Evolutionary conservation across 2,797 vertebrate species (phyloP).

Genomic region (Sebastes steindachneri): DNA sequence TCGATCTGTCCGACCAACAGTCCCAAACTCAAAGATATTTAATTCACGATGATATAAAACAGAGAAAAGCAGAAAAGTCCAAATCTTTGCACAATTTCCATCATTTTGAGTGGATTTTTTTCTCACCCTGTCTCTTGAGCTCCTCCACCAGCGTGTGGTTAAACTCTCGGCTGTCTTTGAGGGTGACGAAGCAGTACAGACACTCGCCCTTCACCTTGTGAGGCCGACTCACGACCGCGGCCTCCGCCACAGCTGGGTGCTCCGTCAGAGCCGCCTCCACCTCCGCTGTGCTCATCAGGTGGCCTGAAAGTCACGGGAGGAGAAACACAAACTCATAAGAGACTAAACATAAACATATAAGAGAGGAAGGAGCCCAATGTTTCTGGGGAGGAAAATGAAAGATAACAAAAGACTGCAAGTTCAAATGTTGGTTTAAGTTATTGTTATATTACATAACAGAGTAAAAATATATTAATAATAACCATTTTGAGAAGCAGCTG

Average conservation of each 20-base stretch:
- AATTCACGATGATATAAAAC: no score
- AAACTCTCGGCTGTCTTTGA: slow-evolving; percentile 82
- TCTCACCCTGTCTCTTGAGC: slow-evolving; percentile 83
- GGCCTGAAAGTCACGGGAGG: slow-evolving; percentile 68
- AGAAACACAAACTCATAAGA: background rate
- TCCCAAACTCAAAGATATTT: background rate
- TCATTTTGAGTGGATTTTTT: background rate
- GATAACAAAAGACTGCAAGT: background rate
- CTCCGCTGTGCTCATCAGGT: slow-evolving; percentile 87
- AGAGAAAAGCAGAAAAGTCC: background rate
- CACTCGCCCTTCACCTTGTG: slow-evolving; percentile 85
- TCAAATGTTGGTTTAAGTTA: background rate
- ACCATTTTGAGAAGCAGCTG: background rate
- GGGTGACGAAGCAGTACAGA: slow-evolving; percentile 86
- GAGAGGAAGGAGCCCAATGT: background rate
- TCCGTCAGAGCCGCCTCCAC: slow-evolving; percentile 83
- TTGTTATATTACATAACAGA: background rate
- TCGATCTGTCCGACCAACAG: background rate
- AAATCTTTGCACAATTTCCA: background rate
- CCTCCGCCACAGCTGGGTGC: slow-evolving; percentile 79
- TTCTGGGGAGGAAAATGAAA: background rate
- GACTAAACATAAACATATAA: background rate
- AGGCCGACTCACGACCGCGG: slow-evolving; percentile 81
- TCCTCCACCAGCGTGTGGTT: slow-evolving; percentile 75
- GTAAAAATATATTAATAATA: background rate